Conservation (phyloP, 2,888 invertebrate species). For the Sipha maydis region DNA sequence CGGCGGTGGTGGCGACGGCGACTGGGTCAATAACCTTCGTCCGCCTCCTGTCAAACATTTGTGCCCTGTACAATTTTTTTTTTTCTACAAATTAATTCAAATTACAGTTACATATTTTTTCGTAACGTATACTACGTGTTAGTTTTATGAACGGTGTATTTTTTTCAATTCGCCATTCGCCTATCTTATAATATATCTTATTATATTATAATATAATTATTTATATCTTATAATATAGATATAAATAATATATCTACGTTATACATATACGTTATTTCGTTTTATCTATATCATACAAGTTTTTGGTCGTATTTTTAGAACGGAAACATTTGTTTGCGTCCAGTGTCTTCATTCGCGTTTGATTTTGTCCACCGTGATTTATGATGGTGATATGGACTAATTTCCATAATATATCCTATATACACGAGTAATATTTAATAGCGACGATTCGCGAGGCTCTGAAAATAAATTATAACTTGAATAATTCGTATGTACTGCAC, state of each 20-base stretch:
- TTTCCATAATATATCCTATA: background rate
- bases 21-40: constrained; percentile 51
- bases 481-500: background rate
- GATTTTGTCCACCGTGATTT: background rate
- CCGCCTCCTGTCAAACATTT: constrained; percentile 27
- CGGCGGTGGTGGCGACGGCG: background rate
- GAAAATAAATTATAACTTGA: constrained; percentile 10
- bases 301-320: constrained; percentile 62
- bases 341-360: background rate
- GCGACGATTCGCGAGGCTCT: background rate
- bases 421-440: background rate
- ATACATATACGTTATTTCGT: background rate
- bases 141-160: background rate
- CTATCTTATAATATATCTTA: background rate
- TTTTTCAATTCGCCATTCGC: background rate
- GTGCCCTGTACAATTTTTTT: background rate
- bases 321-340: background rate
- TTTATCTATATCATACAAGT: background rate
- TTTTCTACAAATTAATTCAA: background rate
- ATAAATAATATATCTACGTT: too few species aligned
- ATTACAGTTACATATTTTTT: background rate
- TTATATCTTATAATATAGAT: background rate
- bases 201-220: too few species aligned
- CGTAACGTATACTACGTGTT: background rate
- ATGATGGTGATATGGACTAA: too few species aligned